These are phyloP conservation scores for Syrista parreyssii DNA, from an alignment of 2,888 invertebrate genomes.

Conservation along the genomic window DNA sequence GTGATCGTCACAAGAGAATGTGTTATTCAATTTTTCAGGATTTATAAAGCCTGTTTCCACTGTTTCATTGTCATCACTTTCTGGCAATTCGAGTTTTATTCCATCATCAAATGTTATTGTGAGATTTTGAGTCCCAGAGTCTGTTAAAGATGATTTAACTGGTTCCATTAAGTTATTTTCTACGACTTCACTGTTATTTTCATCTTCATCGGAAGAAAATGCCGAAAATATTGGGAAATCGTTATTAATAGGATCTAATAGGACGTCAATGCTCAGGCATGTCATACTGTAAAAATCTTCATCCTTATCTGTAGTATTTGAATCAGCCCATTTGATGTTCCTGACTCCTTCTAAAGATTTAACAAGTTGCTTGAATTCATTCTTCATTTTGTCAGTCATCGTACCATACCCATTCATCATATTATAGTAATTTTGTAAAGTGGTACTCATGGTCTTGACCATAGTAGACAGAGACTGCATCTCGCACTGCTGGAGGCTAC, in stretches of 20 bases:
- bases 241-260: conserved; percentile 45
- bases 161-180: conserved; percentile 7
- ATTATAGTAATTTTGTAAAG: conserved; percentile 71
- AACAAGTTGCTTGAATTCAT: conserved; percentile 72
- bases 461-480: conserved; percentile 69
- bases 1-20: conserved; percentile 36
- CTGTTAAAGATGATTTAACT: neutral
- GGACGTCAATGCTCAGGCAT: conserved; percentile 44
- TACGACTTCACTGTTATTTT: neutral
- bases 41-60: neutral
- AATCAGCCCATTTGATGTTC: conserved; percentile 73
- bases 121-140: conserved; percentile 20
- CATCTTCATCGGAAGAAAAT: conserved; percentile 30
- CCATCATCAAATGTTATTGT: conserved; percentile 38
- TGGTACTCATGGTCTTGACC: conserved; percentile 68
- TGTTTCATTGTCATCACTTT: conserved; percentile 11
- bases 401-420: conserved; percentile 72
- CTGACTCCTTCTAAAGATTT: conserved; percentile 72
- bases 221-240: conserved; percentile 37
- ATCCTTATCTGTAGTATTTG: conserved; percentile 45
- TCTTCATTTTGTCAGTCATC: conserved; percentile 69
- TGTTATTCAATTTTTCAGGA: conserved; percentile 41
- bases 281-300: conserved; percentile 51
- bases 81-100: conserved; percentile 4
- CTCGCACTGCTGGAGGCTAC: conserved; percentile 68